Evolutionary conservation across 2,113 vertebrate species (phyloP).

Genomic region (Bombycilla garrulus): DNA sequence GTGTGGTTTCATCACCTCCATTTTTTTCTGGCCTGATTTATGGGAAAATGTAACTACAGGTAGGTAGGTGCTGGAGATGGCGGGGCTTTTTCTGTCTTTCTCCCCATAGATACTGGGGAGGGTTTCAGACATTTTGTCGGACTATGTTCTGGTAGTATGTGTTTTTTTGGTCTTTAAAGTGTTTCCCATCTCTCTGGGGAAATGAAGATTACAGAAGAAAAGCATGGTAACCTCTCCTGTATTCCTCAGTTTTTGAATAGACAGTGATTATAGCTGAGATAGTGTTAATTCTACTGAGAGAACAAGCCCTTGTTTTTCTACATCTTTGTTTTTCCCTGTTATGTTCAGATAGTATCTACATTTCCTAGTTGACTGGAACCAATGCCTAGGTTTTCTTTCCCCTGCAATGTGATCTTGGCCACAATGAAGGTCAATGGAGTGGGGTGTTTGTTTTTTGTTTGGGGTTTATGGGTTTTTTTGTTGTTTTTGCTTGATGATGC

Average conservation of each 20-base stretch:
- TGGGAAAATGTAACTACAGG: background rate
- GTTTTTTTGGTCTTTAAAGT: background rate
- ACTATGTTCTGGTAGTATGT: background rate
- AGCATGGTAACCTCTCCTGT: background rate
- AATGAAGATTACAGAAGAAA: background rate
- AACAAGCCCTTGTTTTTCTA: background rate
- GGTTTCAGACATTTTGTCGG: background rate
- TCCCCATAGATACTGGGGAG: background rate
- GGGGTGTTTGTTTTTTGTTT: background rate
- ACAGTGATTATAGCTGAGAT: background rate
- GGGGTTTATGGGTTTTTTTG: background rate
- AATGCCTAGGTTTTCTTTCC: background rate
- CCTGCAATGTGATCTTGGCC: background rate
- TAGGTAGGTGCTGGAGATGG: background rate
- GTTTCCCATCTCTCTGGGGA: background rate
- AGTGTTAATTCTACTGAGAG: background rate
- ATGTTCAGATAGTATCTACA: background rate
- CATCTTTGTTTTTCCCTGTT: background rate
- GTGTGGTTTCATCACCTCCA: background rate
- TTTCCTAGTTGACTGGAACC: background rate
- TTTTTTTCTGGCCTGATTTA: background rate
- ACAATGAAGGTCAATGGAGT: background rate
- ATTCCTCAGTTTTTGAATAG: background rate
- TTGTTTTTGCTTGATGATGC: fast-evolving
- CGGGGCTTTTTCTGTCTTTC: background rate